Conservation (phyloP, 2,797 vertebrate species). For the Euthynnus affinis region DNA sequence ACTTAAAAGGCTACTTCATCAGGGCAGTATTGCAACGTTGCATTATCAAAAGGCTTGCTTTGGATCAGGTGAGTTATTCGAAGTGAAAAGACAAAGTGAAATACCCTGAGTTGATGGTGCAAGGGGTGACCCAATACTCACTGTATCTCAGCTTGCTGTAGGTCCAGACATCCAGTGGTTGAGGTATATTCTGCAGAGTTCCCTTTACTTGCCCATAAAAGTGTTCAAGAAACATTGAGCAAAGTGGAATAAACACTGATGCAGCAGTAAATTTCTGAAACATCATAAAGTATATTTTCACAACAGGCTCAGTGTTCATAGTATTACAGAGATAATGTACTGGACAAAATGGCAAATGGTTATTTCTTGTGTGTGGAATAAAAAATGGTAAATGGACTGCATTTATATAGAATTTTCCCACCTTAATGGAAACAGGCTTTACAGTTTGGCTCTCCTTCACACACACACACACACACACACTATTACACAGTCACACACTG, state of each 20-base stretch:
- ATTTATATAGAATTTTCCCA: too few relatives aligned
- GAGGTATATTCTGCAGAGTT: background rate
- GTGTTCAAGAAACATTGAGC: background rate
- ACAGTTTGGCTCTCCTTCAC: background rate
- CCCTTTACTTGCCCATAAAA: background rate
- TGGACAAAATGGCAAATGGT: background rate
- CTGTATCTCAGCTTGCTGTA: background rate
- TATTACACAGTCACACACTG: too few relatives aligned
- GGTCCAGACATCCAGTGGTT: background rate
- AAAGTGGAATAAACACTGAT: background rate
- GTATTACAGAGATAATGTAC: background rate
- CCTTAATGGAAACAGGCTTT: too few relatives aligned
- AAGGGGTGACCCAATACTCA: background rate
- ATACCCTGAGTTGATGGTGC: background rate
- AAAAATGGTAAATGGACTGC: too few relatives aligned
- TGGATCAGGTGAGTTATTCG: background rate
- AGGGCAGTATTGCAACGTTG: background rate
- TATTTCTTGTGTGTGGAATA: background rate
- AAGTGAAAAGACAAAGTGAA: background rate
- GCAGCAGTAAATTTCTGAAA: background rate
- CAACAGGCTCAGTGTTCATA: background rate
- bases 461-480: too few relatives aligned
- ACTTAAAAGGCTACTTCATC: background rate
- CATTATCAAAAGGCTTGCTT: background rate
- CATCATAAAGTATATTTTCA: background rate